Evolutionary conservation across 2,797 vertebrate genomes (phyloP).

Genomic region (Phyllotis vaccarum): DNA sequence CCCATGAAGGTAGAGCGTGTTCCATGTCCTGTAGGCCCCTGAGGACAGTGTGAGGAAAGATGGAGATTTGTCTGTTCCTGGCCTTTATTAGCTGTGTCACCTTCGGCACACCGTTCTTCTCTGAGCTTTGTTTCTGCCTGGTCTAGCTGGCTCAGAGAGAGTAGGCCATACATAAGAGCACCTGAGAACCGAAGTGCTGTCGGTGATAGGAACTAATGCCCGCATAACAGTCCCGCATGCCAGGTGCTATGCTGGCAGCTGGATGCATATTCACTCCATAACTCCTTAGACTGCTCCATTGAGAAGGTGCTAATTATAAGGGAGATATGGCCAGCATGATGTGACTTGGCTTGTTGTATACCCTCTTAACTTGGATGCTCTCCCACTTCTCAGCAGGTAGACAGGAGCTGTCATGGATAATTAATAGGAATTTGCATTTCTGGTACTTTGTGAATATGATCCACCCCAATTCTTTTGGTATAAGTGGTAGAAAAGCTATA

Average conservation of each 20-base stretch:
- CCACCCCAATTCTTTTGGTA: neutral
- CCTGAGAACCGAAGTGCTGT: neutral
- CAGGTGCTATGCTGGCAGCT: neutral
- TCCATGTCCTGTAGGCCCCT: neutral
- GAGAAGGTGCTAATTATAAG: neutral
- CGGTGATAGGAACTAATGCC: neutral
- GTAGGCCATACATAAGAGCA: neutral
- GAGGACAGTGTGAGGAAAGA: neutral
- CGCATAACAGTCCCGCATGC: neutral
- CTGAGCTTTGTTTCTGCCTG: constrained; percentile 56
- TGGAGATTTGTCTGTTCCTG: constrained; percentile 3
- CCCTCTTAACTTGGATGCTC: constrained; percentile 23
- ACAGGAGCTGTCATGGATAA: constrained; percentile 4
- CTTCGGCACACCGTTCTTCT: constrained; percentile 27
- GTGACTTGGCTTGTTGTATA: neutral
- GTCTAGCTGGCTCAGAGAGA: neutral
- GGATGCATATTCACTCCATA: neutral
- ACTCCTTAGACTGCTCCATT: neutral
- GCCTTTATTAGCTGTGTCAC: neutral
- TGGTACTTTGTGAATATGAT: constrained; percentile 38
- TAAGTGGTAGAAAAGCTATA: neutral
- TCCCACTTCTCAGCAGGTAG: neutral
- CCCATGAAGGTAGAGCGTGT: constrained; percentile 96
- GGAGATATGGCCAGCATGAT: neutral
- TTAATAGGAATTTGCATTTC: constrained; percentile 33